A percentile compares a stretch with the other conserved stretches of the same genome.
These are phyloP conservation scores for Pharmacophagus antenor DNA, from an alignment of 2,888 invertebrate genomes.

Conservation along the genomic window DNA sequence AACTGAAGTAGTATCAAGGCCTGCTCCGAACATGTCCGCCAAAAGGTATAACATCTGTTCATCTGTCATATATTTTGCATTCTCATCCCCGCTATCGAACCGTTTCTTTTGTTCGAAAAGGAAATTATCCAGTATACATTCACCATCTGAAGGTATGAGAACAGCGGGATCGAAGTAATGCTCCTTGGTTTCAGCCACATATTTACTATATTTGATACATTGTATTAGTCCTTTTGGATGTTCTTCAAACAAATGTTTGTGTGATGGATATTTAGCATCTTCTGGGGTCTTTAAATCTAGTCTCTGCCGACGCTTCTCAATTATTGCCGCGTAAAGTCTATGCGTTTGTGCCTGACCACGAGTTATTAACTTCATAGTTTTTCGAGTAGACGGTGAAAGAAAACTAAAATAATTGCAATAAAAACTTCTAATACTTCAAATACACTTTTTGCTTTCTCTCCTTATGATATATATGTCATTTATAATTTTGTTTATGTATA, in stretches of 20 bases:
- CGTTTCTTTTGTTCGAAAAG: slow-evolving; percentile 81
- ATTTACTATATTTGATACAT: slow-evolving; percentile 69
- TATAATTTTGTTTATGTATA: no score
- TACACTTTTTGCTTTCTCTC: no score
- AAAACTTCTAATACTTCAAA: no score
- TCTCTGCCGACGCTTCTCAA: slow-evolving; percentile 77
- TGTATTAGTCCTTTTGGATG: slow-evolving; percentile 67
- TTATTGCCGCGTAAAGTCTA: slow-evolving; percentile 84
- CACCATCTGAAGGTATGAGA: slow-evolving; percentile 63
- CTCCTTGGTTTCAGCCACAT: slow-evolving; percentile 50
- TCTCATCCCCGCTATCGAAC: slow-evolving; percentile 59
- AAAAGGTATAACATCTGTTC: slow-evolving; percentile 87
- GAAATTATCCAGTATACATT: slow-evolving; percentile 84
- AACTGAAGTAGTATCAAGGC: slow-evolving; percentile 90
- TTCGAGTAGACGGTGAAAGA: slow-evolving; percentile 81
- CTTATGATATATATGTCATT: no score
- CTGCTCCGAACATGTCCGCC: slow-evolving; percentile 92
- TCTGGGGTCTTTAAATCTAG: slow-evolving; percentile 51
- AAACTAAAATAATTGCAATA: slow-evolving; percentile 69
- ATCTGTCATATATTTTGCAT: slow-evolving; percentile 79
- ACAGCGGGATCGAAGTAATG: slow-evolving; percentile 69
- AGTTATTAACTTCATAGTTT: slow-evolving; percentile 83
- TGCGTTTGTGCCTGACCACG: slow-evolving; percentile 88
- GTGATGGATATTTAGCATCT: slow-evolving; percentile 54
- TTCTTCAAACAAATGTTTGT: slow-evolving; percentile 55